phyloP scores from a whole-genome alignment of 2,797 vertebrate genomes.

The Acrocephalus scirpaceus region DNA sequence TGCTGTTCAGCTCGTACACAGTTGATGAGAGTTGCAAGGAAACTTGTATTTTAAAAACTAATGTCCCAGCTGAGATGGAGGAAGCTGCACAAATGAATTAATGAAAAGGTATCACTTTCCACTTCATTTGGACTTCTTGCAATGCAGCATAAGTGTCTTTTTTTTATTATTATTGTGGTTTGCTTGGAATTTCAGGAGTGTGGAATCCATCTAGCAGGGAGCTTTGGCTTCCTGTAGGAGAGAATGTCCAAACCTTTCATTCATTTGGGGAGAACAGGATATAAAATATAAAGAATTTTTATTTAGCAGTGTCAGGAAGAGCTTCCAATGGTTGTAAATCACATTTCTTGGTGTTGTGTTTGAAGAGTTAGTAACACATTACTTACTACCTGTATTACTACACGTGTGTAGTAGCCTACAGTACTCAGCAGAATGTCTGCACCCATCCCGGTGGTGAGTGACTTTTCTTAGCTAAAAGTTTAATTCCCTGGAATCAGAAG shows the following conservation, averaged over 20 bases:
- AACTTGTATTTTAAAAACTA: constrained; percentile 55
- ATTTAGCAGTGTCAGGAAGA: not conserved
- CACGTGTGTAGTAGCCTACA: rapidly evolving
- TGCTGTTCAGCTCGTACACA: constrained; percentile 62
- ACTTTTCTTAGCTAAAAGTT: not conserved
- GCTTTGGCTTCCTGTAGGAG: not conserved
- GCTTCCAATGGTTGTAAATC: not conserved
- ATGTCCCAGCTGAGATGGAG: constrained; percentile 61
- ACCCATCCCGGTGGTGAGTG: not conserved
- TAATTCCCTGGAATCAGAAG: not conserved
- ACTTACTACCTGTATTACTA: not conserved
- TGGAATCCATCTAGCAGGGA: not conserved
- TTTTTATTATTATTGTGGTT: not conserved
- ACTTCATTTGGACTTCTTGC: constrained; percentile 29
- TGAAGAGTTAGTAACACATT: not conserved
- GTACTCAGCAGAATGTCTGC: not conserved
- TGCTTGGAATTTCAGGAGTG: not conserved
- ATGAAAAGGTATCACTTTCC: constrained; percentile 63
- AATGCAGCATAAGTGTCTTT: not conserved
- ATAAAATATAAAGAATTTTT: not conserved
- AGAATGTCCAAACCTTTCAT: not conserved
- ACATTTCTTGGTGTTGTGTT: not conserved
- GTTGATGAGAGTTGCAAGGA: constrained; percentile 67
- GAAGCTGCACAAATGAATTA: constrained; percentile 47
- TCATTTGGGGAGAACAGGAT: not conserved